phyloP scores from a whole-genome alignment of 2,888 invertebrate species.

The Hyles lineata region DNA sequence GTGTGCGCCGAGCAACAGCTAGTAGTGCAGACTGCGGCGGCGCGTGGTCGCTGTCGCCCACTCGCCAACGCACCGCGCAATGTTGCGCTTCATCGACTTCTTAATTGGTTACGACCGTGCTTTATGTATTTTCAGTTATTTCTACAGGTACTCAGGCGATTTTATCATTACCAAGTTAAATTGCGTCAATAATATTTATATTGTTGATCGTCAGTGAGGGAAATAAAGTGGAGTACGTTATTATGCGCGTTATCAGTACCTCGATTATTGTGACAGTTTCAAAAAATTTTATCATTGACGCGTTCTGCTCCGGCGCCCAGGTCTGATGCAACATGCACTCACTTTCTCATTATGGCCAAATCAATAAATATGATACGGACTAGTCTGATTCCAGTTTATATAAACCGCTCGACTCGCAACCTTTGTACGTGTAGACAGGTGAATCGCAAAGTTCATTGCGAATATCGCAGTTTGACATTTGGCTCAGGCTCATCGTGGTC shows the following conservation, averaged over 20 bases:
- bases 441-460: conserved; percentile 65
- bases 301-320: conserved; percentile 54
- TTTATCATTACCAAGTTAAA: background rate
- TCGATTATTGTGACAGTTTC: conserved; percentile 51
- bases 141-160: background rate
- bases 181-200: background rate
- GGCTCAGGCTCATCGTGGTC: conserved; percentile 62
- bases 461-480: conserved; percentile 72
- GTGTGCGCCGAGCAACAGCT: background rate
- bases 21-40: background rate
- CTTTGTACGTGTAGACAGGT: conserved; percentile 43
- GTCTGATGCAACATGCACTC: conserved; percentile 56
- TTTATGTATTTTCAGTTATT: conserved; percentile 7
- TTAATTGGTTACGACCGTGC: conserved; percentile 67
- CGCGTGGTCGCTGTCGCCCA: background rate
- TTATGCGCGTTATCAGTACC: conserved; percentile 50
- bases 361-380: conserved; percentile 42
- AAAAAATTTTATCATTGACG: conserved; percentile 49
- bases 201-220: conserved; percentile 42
- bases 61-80: conserved; percentile 19
- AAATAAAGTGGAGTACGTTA: conserved; percentile 52
- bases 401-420: conserved; percentile 37
- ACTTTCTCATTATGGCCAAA: conserved; percentile 52
- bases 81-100: conserved; percentile 52
- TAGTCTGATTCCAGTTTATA: conserved; percentile 29